Base-by-base conservation (phyloP, 2,888 invertebrate genomes). In the Sphaeridia pumilis region DNA sequence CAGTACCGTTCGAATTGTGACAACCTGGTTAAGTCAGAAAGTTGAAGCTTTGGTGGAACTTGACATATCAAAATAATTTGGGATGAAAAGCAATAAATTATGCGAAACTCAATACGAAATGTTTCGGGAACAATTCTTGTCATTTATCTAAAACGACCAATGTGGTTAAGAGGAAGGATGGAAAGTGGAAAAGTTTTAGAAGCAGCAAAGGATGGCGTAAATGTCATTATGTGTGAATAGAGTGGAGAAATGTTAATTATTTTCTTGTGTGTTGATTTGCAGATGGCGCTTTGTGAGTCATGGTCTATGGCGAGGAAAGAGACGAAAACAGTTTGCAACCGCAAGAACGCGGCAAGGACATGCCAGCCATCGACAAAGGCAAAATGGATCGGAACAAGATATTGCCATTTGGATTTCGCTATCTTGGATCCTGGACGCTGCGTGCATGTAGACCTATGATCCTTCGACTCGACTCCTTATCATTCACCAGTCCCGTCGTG, bases 401-500 rank as follows among this genome's bases (percentile, higher is more conserved):
- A 34, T 21, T 28, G 26, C 38, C 10, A 34, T 46, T 20, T 20
- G 44, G 12, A 27, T 46, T 17, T 20, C 27, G n/a, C 28, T 31
- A 3, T 12, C 12, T 41, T 47, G 21, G 31, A 47, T n/a, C 20
- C 21, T 47, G 17, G 34, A 17, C 35, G 31, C 22, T 34, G 47
- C 14, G 28, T 47, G 24, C n/a, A 21, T 34, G 24, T 34, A 21
- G 34, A 21, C 25, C 36, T 14, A 43, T 45, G 22, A 45, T 53
- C 54, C 47, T 64, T 66, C 66, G 65, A 65, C 67, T 68, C 76
- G 78, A 73, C 74, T 87, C 89, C 89, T 89, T 90, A 83, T 89
- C 89, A 90, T 87, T 89, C 86, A 83, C 82, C 78, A 80, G 84
- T 84, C 88, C 85, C 84, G 83, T 88, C 81, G 81, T 75, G 75